Evolutionary conservation across 2,113 vertebrate species (phyloP).

Genomic region (Nicator chloris): DNA sequence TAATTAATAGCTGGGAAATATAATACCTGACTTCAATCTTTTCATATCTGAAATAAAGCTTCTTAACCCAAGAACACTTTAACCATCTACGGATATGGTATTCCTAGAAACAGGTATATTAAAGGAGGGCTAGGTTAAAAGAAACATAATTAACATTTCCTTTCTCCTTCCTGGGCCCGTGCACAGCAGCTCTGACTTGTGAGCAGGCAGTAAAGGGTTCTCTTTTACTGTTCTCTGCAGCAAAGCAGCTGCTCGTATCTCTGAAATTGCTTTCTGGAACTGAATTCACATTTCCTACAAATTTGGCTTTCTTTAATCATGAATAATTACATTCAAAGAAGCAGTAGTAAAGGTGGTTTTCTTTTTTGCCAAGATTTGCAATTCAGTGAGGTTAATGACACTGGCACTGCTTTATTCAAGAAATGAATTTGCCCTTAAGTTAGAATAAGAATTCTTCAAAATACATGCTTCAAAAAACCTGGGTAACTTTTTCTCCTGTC

Average conservation of each 20-base stretch:
- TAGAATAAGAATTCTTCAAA: background rate
- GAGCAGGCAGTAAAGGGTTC: background rate
- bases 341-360: background rate
- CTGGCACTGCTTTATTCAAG: background rate
- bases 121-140: background rate
- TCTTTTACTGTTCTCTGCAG: background rate
- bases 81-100: background rate
- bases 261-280: background rate
- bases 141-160: background rate
- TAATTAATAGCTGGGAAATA: background rate
- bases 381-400: background rate
- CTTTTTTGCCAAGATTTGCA: background rate
- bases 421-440: background rate
- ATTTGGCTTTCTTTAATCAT: background rate
- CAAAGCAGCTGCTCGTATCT: background rate
- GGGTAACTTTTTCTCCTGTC: background rate
- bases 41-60: background rate
- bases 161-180: background rate
- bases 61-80: background rate
- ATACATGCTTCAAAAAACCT: background rate
- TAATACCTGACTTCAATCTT: background rate
- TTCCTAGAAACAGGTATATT: background rate
- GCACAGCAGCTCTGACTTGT: background rate
- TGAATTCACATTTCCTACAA: background rate
- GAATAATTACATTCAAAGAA: slow-evolving; percentile 3